Evolutionary conservation across 2,888 invertebrate genomes (phyloP).

Genomic region (Melanophora roralis): DNA sequence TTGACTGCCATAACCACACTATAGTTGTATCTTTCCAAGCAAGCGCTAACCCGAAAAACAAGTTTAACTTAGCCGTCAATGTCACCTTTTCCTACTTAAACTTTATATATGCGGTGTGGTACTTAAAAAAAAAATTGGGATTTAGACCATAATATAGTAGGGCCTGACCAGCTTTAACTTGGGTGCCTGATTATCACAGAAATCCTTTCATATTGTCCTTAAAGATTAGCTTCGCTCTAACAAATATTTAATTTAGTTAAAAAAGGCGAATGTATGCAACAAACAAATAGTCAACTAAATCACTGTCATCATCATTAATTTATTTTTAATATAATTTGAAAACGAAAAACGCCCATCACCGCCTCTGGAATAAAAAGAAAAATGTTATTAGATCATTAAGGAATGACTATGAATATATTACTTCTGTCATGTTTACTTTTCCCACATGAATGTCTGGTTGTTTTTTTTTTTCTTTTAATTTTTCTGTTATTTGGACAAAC

Average conservation of each 20-base stretch:
- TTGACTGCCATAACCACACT: too few relatives aligned
- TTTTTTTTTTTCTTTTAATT: slow-evolving; percentile 1
- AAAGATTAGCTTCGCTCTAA: too few relatives aligned
- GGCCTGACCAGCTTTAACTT: too few relatives aligned
- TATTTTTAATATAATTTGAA: slow-evolving; percentile 41
- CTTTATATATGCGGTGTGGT: too few relatives aligned
- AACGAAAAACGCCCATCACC: slow-evolving; percentile 49
- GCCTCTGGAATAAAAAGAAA: slow-evolving; percentile 9
- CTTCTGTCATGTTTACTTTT: slow-evolving; percentile 50
- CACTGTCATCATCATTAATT: slow-evolving; percentile 36
- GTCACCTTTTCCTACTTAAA: too few relatives aligned
- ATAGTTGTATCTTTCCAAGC: too few relatives aligned
- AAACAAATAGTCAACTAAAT: slow-evolving; percentile 35
- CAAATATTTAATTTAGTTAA: slow-evolving; percentile 35
- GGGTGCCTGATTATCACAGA: too few relatives aligned
- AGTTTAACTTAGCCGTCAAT: too few relatives aligned
- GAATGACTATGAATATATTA: slow-evolving; percentile 33
- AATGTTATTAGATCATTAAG: slow-evolving; percentile 48
- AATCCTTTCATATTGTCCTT: too few relatives aligned
- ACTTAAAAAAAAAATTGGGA: too few relatives aligned
- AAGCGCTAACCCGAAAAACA: too few relatives aligned
- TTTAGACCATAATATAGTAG: too few relatives aligned
- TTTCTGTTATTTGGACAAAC: slow-evolving; percentile 48
- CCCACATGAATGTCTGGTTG: slow-evolving; percentile 37
- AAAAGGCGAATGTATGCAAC: slow-evolving; percentile 40